A percentile compares a stretch with the other conserved stretches of the same genome.
Conservation (phyloP, 2,888 invertebrate species). For the Colostygia pectinataria region DNA sequence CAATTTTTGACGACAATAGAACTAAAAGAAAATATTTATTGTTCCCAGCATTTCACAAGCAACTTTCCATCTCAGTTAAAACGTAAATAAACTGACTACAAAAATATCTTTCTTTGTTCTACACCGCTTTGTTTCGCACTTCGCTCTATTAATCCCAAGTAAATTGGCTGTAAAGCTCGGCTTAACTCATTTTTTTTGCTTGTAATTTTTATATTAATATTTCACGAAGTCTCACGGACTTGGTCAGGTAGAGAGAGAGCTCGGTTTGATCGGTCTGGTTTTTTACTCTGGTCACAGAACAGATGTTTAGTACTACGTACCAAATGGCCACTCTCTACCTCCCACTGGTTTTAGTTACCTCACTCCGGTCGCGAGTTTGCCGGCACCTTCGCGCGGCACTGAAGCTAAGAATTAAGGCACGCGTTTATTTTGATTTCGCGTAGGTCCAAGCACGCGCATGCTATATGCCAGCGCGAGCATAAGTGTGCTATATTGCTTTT, state of each 20-base stretch:
- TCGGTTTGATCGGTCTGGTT: too few relatives aligned
- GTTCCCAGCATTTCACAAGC: not conserved
- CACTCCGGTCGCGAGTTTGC: too few relatives aligned
- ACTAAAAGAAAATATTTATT: not conserved
- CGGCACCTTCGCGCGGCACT: too few relatives aligned
- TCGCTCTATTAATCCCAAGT: conserved; percentile 32
- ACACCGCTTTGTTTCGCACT: conserved; percentile 27
- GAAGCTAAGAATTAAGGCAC: too few relatives aligned
- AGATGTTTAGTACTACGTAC: too few relatives aligned
- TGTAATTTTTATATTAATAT: conserved; percentile 32
- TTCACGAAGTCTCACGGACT: conserved; percentile 18
- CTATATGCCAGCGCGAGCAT: too few relatives aligned
- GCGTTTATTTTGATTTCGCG: too few relatives aligned
- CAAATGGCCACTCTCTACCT: too few relatives aligned
- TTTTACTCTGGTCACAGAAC: not conserved
- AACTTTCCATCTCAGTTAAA: conserved; percentile 1
- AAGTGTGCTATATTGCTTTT: too few relatives aligned
- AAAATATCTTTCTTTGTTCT: conserved; percentile 23
- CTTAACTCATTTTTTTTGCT: conserved; percentile 29
- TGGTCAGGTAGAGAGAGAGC: conserved; percentile 7
- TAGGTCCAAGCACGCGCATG: too few relatives aligned
- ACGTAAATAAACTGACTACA: conserved; percentile 14
- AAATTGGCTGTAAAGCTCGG: conserved; percentile 35
- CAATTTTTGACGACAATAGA: too few relatives aligned
- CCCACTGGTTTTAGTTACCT: too few relatives aligned